phyloP scores from a whole-genome alignment of 2,888 invertebrate species.

The Melanophora roralis region DNA sequence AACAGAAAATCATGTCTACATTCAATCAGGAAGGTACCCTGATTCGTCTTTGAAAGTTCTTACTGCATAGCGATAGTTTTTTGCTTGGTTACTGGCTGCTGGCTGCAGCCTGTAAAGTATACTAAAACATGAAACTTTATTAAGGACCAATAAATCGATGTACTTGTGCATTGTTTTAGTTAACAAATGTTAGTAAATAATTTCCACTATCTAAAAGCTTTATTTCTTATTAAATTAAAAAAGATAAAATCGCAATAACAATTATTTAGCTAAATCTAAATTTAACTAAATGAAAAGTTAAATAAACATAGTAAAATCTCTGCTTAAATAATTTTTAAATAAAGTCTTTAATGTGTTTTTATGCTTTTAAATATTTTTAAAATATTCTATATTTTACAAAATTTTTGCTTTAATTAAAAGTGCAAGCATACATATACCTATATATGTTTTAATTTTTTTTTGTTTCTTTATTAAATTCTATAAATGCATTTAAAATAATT shows the following conservation, averaged over 20 bases:
- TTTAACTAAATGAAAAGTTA: constrained; percentile 30
- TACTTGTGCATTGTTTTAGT: no score
- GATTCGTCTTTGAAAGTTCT: no score
- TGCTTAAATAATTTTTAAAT: neutral
- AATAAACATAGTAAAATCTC: constrained; percentile 8
- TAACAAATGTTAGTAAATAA: no score
- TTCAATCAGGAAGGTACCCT: no score
- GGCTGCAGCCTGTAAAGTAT: no score
- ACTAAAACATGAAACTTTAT: no score
- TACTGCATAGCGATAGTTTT: no score
- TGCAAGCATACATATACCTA: no score
- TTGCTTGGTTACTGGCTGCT: no score
- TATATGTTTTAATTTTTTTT: neutral
- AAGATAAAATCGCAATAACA: constrained; percentile 28
- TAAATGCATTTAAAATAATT: neutral
- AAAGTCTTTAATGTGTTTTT: neutral
- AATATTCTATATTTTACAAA: neutral
- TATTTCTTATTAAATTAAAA: neutral
- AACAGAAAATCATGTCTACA: no score
- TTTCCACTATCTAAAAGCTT: neutral
- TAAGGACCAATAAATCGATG: no score
- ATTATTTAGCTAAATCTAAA: constrained; percentile 31
- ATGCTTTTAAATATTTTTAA: neutral
- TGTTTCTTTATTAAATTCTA: neutral
- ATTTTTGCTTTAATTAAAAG: neutral